These are phyloP conservation scores for Sarcophaga subvicina DNA, from an alignment of 2,888 invertebrate species.

Conservation along the genomic window DNA sequence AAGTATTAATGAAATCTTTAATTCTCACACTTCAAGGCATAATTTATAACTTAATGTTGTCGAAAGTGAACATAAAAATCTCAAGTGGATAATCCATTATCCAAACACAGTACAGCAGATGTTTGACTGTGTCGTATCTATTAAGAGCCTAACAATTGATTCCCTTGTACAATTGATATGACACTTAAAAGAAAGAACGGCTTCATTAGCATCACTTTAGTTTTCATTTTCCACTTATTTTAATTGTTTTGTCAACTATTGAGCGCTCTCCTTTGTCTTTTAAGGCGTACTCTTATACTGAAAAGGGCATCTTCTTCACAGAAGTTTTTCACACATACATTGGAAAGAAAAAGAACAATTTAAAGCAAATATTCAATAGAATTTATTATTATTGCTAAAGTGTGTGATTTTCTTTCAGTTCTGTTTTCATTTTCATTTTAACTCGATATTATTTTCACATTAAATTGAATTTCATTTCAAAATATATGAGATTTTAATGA, in stretches of 20 bases:
- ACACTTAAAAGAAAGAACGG: background rate
- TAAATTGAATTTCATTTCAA: slow-evolving; percentile 55
- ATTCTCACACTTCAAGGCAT: background rate
- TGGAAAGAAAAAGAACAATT: background rate
- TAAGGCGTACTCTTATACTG: background rate
- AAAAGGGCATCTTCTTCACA: background rate
- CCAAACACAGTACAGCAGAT: background rate
- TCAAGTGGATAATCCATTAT: slow-evolving; percentile 48
- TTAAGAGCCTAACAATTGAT: background rate
- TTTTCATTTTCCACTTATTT: slow-evolving; percentile 25
- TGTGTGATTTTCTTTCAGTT: background rate
- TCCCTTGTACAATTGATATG: background rate
- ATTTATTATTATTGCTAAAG: slow-evolving; percentile 64
- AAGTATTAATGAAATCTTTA: background rate
- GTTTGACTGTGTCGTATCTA: background rate
- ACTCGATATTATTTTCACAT: slow-evolving; percentile 64
- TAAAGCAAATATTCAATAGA: slow-evolving; percentile 16
- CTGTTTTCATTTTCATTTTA: slow-evolving; percentile 19
- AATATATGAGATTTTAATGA: slow-evolving; percentile 65
- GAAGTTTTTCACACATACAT: background rate
- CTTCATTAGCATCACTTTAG: background rate
- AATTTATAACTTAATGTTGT: slow-evolving; percentile 32
- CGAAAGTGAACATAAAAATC: slow-evolving; percentile 6
- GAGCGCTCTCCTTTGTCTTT: background rate
- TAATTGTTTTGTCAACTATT: slow-evolving; percentile 49